phyloP scores from a whole-genome alignment of 2,797 vertebrate genomes.

The Anabacerthia variegaticeps region DNA sequence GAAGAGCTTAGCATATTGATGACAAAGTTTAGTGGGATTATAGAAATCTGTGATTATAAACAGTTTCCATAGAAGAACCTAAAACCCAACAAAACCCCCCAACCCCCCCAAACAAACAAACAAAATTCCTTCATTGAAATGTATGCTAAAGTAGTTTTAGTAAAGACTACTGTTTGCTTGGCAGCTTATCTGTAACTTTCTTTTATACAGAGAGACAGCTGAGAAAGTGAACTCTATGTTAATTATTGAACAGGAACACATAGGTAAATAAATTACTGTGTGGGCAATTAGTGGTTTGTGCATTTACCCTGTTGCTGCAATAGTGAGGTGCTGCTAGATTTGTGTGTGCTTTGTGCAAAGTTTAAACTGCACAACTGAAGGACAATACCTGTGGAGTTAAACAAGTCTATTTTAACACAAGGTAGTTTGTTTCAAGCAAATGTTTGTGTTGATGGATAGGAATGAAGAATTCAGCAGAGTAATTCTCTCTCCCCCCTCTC shows the following conservation, averaged over 20 bases:
- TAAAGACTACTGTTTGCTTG: not conserved
- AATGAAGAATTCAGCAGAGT: not conserved
- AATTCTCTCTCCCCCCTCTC: not conserved
- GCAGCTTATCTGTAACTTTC: not conserved
- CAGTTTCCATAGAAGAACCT: not conserved
- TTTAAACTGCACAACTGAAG: not conserved
- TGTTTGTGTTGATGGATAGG: not conserved
- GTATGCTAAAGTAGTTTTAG: not conserved
- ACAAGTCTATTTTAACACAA: not conserved
- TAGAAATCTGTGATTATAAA: not conserved
- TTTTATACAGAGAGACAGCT: not conserved
- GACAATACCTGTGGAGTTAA: not conserved
- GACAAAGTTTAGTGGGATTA: not conserved
- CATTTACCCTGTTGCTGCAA: not conserved
- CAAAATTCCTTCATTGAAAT: not conserved
- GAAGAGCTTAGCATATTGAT: not conserved
- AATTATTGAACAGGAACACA: slow-evolving; percentile 6
- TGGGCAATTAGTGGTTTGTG: not conserved
- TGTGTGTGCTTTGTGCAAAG: not conserved
- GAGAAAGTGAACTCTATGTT: not conserved
- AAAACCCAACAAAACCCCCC: too few relatives aligned
- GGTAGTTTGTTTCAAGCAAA: not conserved
- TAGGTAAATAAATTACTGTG: not conserved
- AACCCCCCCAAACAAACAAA: not conserved
- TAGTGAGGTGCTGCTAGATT: not conserved